Conservation (phyloP, 1,140 invertebrate species). For the Tachypleus tridentatus region DNA sequence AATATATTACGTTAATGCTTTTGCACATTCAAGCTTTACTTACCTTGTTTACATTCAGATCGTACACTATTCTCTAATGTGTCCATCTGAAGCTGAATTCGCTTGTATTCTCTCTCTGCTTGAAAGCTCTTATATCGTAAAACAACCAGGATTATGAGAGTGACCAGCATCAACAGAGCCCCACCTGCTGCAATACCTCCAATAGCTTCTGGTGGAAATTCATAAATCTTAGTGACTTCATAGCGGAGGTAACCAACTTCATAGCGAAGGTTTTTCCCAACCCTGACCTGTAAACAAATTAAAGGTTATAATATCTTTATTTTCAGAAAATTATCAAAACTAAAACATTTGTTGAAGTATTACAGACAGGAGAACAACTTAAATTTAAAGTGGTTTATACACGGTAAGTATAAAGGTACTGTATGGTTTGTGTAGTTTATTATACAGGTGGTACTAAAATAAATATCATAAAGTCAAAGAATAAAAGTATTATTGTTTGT, state of each 20-base stretch:
- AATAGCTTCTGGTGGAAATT: slow-evolving; percentile 64
- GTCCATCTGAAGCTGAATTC: slow-evolving; percentile 98
- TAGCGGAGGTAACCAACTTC: slow-evolving; percentile 75
- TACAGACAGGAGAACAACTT: too few relatives aligned
- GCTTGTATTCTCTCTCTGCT: slow-evolving; percentile 88
- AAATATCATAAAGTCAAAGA: too few relatives aligned
- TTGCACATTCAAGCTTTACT: not conserved
- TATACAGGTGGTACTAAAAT: too few relatives aligned
- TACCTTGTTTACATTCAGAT: slow-evolving; percentile 18
- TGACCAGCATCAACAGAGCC: slow-evolving; percentile 65
- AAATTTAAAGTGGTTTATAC: too few relatives aligned
- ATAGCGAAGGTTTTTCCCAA: slow-evolving; percentile 73
- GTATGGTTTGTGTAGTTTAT: too few relatives aligned
- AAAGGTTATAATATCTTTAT: too few relatives aligned
- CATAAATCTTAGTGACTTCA: slow-evolving; percentile 67
- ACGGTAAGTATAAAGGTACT: too few relatives aligned
- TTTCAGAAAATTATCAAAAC: too few relatives aligned
- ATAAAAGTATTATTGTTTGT: too few relatives aligned
- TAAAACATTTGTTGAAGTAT: too few relatives aligned
- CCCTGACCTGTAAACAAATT: slow-evolving; percentile 31
- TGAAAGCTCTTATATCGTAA: slow-evolving; percentile 85
- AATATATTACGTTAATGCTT: too few relatives aligned
- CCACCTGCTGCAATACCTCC: slow-evolving; percentile 73
- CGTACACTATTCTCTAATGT: slow-evolving; percentile 86
- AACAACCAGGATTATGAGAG: slow-evolving; percentile 71